Conservation (phyloP, 1,140 invertebrate genomes). For the Achroia grisella region DNA sequence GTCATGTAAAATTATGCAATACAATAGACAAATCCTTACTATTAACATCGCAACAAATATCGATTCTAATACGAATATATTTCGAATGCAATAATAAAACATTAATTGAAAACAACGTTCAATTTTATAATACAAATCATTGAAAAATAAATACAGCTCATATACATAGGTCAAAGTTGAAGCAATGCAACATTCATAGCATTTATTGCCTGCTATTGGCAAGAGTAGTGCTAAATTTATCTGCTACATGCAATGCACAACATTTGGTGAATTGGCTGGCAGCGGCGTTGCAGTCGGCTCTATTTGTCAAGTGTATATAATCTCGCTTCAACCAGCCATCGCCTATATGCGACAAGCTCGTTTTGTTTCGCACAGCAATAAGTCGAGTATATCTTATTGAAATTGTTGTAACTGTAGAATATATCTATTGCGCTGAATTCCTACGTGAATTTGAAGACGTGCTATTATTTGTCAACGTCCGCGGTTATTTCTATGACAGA, state of each 20-base stretch:
- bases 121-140: too few species aligned
- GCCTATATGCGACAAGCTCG: constrained; percentile 21
- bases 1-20: too few species aligned
- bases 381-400: constrained; percentile 18
- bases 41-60: too few species aligned
- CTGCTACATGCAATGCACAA: constrained; percentile 31
- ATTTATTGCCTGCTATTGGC: constrained; percentile 35
- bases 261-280: constrained; percentile 37
- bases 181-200: constrained; percentile 13
- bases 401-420: constrained; percentile 6
- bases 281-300: constrained; percentile 21
- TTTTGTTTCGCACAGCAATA: constrained; percentile 35
- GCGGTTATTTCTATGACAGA: constrained; percentile 24
- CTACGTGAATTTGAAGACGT: constrained; percentile 17
- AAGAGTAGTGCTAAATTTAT: constrained; percentile 36
- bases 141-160: not conserved
- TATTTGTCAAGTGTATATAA: constrained; percentile 50
- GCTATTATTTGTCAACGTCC: constrained; percentile 37
- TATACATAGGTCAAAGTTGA: not conserved
- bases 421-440: constrained; percentile 8
- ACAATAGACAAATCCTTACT: too few species aligned
- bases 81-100: too few species aligned
- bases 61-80: too few species aligned
- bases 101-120: too few species aligned
- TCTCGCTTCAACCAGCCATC: constrained; percentile 37